Conservation (phyloP, 2,113 vertebrate genomes). For the Crocuta crocuta region DNA sequence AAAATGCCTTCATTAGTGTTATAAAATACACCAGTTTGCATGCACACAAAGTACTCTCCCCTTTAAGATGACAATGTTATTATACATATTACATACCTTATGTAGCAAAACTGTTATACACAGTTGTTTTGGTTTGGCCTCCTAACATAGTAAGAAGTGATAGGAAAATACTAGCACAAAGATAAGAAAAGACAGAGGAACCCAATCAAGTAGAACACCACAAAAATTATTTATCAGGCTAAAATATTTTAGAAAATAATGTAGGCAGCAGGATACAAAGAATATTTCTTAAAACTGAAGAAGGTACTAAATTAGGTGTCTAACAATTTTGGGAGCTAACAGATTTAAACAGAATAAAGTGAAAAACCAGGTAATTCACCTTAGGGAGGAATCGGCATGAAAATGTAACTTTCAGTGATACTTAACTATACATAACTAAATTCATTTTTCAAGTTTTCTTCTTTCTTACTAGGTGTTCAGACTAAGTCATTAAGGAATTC, state of each 20-base stretch:
- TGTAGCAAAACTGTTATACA: not conserved
- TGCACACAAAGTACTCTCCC: not conserved
- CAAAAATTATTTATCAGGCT: not conserved
- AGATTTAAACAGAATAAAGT: slow-evolving; percentile 32
- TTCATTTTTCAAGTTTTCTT: slow-evolving; percentile 8
- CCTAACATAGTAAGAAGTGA: not conserved
- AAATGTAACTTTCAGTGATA: slow-evolving; percentile 25
- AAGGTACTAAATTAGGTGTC: not conserved
- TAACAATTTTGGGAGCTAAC: slow-evolving; percentile 15
- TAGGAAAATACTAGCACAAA: not conserved
- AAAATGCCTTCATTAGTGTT: not conserved
- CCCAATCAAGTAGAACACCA: not conserved
- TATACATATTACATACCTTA: not conserved
- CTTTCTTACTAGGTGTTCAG: slow-evolving; percentile 22
- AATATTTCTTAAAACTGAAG: slow-evolving; percentile 8
- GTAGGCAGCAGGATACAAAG: not conserved
- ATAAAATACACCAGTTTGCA: slow-evolving; percentile 1
- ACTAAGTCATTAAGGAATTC: not conserved
- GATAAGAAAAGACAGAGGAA: not conserved
- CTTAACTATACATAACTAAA: not conserved
- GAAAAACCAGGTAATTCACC: slow-evolving; percentile 12
- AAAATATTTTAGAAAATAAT: slow-evolving; percentile 51
- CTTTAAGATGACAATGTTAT: not conserved
- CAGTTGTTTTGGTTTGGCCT: not conserved
- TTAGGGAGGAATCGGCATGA: not conserved